Base-by-base conservation (phyloP, 2,797 vertebrate species). In the Falco rusticolus region DNA sequence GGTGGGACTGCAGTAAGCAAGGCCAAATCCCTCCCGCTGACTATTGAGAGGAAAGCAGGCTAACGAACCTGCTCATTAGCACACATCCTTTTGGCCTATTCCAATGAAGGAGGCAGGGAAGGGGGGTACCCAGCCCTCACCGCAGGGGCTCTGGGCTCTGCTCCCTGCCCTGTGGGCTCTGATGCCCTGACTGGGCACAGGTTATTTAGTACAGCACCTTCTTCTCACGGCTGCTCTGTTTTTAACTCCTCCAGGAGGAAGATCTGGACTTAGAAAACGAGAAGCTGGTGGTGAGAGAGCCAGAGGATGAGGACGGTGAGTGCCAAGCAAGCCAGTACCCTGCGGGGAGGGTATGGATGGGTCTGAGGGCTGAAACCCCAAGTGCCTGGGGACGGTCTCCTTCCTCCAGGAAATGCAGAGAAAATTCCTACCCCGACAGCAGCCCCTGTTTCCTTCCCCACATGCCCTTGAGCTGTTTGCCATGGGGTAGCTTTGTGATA, bases 241-340 rank as follows among this genome's bases (percentile, higher is more conserved):
- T 89, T 88, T 77, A 60, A 34, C 85, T 76, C 50, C 77, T 94
- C 39, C 92, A 98, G 98, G 97, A 97, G 64, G 97, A 98, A 96
- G 97, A 98, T 57, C 81, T 24, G 59, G 97, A 98, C 64, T 87
- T 66, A 10, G 97, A 97, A 87, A 96, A 93, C 0, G 97, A 97
- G 93, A 97, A 97, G 87, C 69, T 98, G 84, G 76, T 96, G 90
- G 94, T 97, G 92, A 97, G 81, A 64, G 97, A 97, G 76, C 91
- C 95, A 0, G 97, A 96, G 74, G 93, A 97, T 72, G 97, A 98
- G 54, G 96, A 97, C 75, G 98, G 97, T 98, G 84, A 97, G 97
- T 97, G 60, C 57, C 1, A 18, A 71, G 59, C 26, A 64, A 71
- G 39, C 9, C 68, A 81, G 59, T 29, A 37, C 16, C 15, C 60